Conservation (phyloP, 1,140 invertebrate species). For the Drosophila orena region DNA sequence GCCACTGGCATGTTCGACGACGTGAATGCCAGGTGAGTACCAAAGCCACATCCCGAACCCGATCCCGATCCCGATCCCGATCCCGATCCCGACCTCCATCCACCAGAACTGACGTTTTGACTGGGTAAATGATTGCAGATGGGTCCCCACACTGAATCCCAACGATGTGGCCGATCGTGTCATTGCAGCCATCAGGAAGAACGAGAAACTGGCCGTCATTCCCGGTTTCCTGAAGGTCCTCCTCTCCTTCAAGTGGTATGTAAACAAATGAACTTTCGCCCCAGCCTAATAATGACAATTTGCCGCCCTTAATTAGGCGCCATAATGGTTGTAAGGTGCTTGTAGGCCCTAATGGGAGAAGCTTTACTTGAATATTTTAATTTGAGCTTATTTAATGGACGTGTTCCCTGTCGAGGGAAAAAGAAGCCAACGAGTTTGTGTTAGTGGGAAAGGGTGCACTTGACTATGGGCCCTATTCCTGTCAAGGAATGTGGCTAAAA, state of each 20-base stretch:
- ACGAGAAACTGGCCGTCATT: slow-evolving; percentile 91
- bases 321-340: slow-evolving; percentile 45
- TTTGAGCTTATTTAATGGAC: slow-evolving; percentile 26
- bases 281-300: slow-evolving; percentile 47
- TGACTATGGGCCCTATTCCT: slow-evolving; percentile 8
- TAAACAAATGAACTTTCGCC: slow-evolving; percentile 42
- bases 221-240: slow-evolving; percentile 90
- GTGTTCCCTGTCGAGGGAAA: neutral
- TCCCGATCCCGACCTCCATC: too few species aligned
- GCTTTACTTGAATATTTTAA: slow-evolving; percentile 49
- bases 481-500: neutral
- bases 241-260: slow-evolving; percentile 90
- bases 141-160: slow-evolving; percentile 93
- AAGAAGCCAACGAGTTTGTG: slow-evolving; percentile 3
- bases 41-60: neutral
- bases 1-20: slow-evolving; percentile 97
- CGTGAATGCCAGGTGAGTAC: slow-evolving; percentile 91
- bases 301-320: slow-evolving; percentile 47
- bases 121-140: slow-evolving; percentile 85
- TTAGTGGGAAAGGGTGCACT: neutral
- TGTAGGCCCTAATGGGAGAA: slow-evolving; percentile 32
- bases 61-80: neutral
- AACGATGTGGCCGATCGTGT: slow-evolving; percentile 94
- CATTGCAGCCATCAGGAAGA: slow-evolving; percentile 92
- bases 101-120: slow-evolving; percentile 48